Conservation (phyloP, 2,888 invertebrate species). For the Ophonus ardosiacus region DNA sequence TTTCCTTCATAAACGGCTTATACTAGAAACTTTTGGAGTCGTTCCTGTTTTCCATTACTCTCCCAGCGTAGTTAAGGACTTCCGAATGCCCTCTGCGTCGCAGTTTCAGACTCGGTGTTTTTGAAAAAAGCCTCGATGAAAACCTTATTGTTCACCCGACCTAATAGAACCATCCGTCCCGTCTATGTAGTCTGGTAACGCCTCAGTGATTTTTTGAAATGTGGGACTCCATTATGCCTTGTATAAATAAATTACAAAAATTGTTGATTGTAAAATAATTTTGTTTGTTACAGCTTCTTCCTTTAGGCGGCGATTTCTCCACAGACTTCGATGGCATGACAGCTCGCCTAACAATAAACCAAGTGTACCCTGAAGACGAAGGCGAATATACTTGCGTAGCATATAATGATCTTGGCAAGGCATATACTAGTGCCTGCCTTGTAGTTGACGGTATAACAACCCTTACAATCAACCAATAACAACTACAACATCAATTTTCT, state of each 20-base stretch:
- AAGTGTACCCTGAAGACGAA: slow-evolving; percentile 92
- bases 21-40: too few relatives aligned
- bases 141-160: too few relatives aligned
- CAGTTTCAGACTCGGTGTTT: too few relatives aligned
- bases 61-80: too few relatives aligned
- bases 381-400: slow-evolving; percentile 93
- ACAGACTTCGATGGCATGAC: slow-evolving; percentile 83
- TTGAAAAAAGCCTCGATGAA: too few relatives aligned
- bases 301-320: slow-evolving; percentile 82
- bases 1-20: too few relatives aligned
- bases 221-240: too few relatives aligned
- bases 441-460: slow-evolving; percentile 84
- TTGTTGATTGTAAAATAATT: background rate
- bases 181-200: too few relatives aligned
- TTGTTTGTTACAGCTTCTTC: slow-evolving; percentile 78
- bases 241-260: background rate
- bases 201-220: too few relatives aligned
- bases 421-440: slow-evolving; percentile 88
- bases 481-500: slow-evolving; percentile 65
- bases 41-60: too few relatives aligned
- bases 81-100: too few relatives aligned
- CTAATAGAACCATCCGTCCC: too few relatives aligned
- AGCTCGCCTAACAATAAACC: slow-evolving; percentile 84
- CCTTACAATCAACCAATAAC: background rate
- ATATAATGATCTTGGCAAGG: slow-evolving; percentile 89